Percentiles rank a stretch among this genome's conserved stretches.
These are phyloP conservation scores for Pristionchus entomophagus DNA, from an alignment of 2,888 invertebrate species.

Conservation along the genomic window DNA sequence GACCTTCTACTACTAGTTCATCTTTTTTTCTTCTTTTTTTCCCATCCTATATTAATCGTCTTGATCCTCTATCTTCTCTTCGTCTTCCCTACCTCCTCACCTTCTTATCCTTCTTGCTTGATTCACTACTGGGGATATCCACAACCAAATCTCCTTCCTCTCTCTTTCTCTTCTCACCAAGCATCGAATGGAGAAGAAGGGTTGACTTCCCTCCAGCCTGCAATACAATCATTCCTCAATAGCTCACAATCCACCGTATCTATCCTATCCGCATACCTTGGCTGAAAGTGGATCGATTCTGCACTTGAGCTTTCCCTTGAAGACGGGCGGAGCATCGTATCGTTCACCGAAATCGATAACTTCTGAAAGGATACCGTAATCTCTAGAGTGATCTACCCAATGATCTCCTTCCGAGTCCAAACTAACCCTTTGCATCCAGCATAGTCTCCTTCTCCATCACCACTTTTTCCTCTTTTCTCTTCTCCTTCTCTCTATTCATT, in stretches of 20 bases:
- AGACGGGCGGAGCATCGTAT: constrained; percentile 69
- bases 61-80: too few species aligned
- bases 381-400: too few species aligned
- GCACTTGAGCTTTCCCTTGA: constrained; percentile 58
- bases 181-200: constrained; percentile 63
- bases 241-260: background rate
- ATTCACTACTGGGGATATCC: constrained; percentile 23
- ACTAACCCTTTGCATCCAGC: constrained; percentile 61
- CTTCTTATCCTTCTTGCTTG: constrained; percentile 43
- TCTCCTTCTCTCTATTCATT: constrained; percentile 38
- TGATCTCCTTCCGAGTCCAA: background rate
- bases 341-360: constrained; percentile 70
- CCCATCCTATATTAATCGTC: background rate
- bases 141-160: constrained; percentile 49
- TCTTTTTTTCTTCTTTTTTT: too few species aligned
- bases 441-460: constrained; percentile 54
- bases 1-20: too few species aligned
- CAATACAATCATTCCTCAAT: background rate
- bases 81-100: background rate
- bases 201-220: constrained; percentile 67
- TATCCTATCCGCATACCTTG: constrained; percentile 50
- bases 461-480: constrained; percentile 46
- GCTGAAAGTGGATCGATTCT: constrained; percentile 62
- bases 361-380: constrained; percentile 56
- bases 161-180: constrained; percentile 54